These are phyloP conservation scores for Aulostomus chinensis DNA, from an alignment of 2,797 vertebrate species.

Conservation along the genomic window DNA sequence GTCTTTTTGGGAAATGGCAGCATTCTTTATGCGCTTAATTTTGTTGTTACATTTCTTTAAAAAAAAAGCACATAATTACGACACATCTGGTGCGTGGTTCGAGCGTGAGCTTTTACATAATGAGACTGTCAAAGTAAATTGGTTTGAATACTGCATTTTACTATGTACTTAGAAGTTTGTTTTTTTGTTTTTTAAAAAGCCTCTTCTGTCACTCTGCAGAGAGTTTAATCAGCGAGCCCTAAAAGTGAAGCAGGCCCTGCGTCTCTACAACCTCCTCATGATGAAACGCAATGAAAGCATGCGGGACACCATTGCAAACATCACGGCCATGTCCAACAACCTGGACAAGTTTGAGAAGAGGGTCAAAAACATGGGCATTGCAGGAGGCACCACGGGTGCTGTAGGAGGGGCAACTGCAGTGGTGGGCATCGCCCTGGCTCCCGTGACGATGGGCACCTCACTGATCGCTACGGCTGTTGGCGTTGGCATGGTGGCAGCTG, in stretches of 20 bases:
- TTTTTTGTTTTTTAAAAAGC: no score
- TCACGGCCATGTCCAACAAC: conserved; percentile 35
- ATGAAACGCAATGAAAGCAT: conserved; percentile 46
- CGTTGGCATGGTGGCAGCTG: conserved; percentile 61
- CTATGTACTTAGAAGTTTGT: no score
- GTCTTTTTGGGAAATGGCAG: not conserved
- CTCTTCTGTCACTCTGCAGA: conserved; percentile 35
- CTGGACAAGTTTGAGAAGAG: conserved; percentile 66
- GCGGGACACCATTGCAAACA: conserved; percentile 41
- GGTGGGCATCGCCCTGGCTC: conserved; percentile 68
- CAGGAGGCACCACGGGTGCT: conserved; percentile 69
- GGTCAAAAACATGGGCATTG: conserved; percentile 56
- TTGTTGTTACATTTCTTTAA: no score
- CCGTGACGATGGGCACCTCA: conserved; percentile 64
- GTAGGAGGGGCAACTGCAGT: conserved; percentile 68
- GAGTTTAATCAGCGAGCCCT: conserved; percentile 45
- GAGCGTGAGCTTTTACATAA: no score
- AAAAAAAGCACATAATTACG: no score
- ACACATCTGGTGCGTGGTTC: no score
- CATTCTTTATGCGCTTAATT: not conserved
- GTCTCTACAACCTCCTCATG: conserved; percentile 65
- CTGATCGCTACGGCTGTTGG: conserved; percentile 68
- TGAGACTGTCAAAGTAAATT: no score
- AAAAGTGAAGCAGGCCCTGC: conserved; percentile 47
- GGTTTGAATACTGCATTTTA: no score